These are phyloP conservation scores for Sebastes cheni DNA, from an alignment of 2,797 vertebrate species.

Conservation along the genomic window DNA sequence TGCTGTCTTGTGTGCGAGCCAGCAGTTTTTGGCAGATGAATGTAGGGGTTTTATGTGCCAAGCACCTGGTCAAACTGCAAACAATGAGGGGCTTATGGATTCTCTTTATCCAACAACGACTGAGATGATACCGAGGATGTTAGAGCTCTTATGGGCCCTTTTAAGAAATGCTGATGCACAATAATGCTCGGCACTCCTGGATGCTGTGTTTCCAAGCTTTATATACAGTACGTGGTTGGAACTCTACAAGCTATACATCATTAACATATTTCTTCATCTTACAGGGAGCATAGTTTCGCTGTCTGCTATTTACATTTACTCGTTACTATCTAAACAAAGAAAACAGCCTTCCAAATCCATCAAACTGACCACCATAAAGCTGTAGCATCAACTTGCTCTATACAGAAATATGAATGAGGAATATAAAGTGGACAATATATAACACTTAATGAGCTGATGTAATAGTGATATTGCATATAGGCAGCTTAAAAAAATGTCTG, in stretches of 20 bases:
- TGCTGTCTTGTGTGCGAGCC: conserved; percentile 76
- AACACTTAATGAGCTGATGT: neutral
- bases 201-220: conserved; percentile 23
- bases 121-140: conserved; percentile 75
- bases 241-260: neutral
- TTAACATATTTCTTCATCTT: conserved; percentile 24
- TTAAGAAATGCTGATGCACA: conserved; percentile 75
- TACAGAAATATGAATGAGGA: neutral
- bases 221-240: neutral
- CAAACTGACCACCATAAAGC: neutral
- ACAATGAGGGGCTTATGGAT: conserved; percentile 84
- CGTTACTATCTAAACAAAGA: conserved; percentile 5
- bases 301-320: neutral
- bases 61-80: conserved; percentile 86
- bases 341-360: neutral
- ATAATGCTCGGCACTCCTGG: conserved; percentile 60
- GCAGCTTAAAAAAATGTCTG: conserved; percentile 33
- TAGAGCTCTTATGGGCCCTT: conserved; percentile 70
- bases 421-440: neutral
- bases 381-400: neutral
- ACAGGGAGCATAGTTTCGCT: neutral
- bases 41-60: conserved; percentile 76
- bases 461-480: neutral
- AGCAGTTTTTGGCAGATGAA: conserved; percentile 79
- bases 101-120: conserved; percentile 77